These are phyloP conservation scores for Echiichthys vipera DNA, from an alignment of 2,797 vertebrate species.

Conservation along the genomic window DNA sequence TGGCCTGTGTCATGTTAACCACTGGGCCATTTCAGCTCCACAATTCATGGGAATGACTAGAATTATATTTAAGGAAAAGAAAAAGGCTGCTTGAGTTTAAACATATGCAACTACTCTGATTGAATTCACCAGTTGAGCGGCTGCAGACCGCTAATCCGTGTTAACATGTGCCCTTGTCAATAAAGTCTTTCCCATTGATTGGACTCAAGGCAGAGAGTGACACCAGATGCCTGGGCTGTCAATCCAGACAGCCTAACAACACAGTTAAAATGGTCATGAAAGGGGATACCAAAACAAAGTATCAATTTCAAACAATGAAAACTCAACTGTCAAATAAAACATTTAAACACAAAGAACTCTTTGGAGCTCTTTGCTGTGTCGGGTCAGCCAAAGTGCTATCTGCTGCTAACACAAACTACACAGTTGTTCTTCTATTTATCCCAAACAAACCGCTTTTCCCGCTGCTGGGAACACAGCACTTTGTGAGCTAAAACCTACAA, in stretches of 20 bases:
- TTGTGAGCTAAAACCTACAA: slow-evolving; percentile 29
- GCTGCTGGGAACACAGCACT: slow-evolving; percentile 28
- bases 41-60: slow-evolving; percentile 15
- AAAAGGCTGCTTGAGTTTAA: slow-evolving; percentile 33
- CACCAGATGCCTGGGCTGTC: neutral
- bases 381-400: slow-evolving; percentile 52
- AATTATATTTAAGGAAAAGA: slow-evolving; percentile 40
- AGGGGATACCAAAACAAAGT: slow-evolving; percentile 1
- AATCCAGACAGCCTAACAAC: neutral
- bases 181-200: slow-evolving; percentile 25
- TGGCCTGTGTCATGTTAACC: slow-evolving; percentile 43
- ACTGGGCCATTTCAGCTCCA: slow-evolving; percentile 36
- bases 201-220: slow-evolving; percentile 2
- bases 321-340: neutral
- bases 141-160: slow-evolving; percentile 49
- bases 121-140: slow-evolving; percentile 56
- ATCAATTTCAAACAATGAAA: slow-evolving; percentile 3
- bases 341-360: slow-evolving; percentile 2
- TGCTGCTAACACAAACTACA: slow-evolving; percentile 16
- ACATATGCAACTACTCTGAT: slow-evolving; percentile 37
- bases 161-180: slow-evolving; percentile 45
- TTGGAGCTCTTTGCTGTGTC: slow-evolving; percentile 19
- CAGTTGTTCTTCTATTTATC: slow-evolving; percentile 17
- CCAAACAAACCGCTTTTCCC: slow-evolving; percentile 43
- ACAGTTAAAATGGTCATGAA: neutral